These are phyloP conservation scores for Meghimatium bilineatum DNA, from an alignment of 2,888 invertebrate genomes.

Conservation along the genomic window DNA sequence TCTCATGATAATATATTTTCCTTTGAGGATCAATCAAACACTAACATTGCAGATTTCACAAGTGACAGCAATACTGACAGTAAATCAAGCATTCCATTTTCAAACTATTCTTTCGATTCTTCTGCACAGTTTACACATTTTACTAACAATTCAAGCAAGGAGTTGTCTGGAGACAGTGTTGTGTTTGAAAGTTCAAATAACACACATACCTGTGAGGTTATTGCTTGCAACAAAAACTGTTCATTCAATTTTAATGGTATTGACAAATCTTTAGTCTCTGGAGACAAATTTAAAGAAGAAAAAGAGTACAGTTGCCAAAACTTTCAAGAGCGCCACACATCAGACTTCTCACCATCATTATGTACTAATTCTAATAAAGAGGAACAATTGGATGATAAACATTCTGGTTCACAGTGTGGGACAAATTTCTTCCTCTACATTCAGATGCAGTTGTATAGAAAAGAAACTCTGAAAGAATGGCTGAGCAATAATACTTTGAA, in stretches of 20 bases:
- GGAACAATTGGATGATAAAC: background rate
- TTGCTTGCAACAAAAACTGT: background rate
- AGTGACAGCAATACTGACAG: slow-evolving; percentile 10
- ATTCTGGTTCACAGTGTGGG: background rate
- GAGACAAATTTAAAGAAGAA: background rate
- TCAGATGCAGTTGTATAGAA: slow-evolving; percentile 96
- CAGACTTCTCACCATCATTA: slow-evolving; percentile 18
- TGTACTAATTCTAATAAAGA: background rate
- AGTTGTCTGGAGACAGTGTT: slow-evolving; percentile 33
- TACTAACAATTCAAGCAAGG: background rate
- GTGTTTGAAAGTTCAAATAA: slow-evolving; percentile 37
- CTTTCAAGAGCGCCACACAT: background rate
- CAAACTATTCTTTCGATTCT: slow-evolving; percentile 35
- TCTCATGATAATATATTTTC: slow-evolving; percentile 3
- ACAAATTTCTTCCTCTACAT: slow-evolving; percentile 88
- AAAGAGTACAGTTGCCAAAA: background rate
- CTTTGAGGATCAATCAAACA: background rate
- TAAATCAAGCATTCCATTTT: slow-evolving; percentile 56
- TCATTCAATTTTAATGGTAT: background rate
- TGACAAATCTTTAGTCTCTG: background rate
- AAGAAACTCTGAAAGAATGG: slow-evolving; percentile 94
- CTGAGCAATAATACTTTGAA: slow-evolving; percentile 78
- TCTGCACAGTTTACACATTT: slow-evolving; percentile 1
- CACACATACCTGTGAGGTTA: background rate
- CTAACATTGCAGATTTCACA: background rate